Percentiles rank a stretch among this genome's conserved stretches.
Conservation (phyloP, 2,113 vertebrate genomes). For the Symphodus melops region DNA sequence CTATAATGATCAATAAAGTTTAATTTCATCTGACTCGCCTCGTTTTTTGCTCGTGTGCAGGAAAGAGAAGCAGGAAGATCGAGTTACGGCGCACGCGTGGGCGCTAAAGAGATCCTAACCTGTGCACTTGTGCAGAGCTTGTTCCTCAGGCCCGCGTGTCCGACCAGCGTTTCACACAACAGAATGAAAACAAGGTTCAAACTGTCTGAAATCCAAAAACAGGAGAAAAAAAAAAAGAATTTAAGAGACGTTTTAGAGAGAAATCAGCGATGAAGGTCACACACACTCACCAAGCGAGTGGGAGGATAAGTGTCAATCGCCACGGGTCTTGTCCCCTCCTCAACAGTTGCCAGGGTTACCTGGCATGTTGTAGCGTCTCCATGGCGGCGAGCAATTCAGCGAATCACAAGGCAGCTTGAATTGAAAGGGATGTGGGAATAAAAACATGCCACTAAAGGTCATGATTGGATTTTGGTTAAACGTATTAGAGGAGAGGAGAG, state of each 20-base stretch:
- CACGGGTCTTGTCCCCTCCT: constrained; percentile 63
- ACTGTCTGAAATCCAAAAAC: not conserved
- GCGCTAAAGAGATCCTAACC: not conserved
- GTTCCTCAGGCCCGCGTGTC: not conserved
- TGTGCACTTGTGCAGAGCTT: constrained; percentile 15
- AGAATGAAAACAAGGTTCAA: not conserved
- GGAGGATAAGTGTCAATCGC: constrained; percentile 75
- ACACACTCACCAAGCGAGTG: constrained; percentile 59
- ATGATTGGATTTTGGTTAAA: constrained; percentile 61
- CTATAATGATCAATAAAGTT: constrained; percentile 75
- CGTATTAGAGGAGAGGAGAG: not conserved
- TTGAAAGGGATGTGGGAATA: constrained; percentile 78
- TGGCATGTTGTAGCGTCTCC: constrained; percentile 87
- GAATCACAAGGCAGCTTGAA: constrained; percentile 86
- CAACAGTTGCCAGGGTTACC: constrained; percentile 79
- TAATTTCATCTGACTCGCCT: constrained; percentile 45
- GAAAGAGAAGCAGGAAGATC: not conserved
- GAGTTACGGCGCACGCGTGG: constrained; percentile 9
- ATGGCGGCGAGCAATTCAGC: constrained; percentile 76
- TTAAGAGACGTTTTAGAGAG: constrained; percentile 5
- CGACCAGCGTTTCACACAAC: not conserved
- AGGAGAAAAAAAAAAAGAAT: not conserved
- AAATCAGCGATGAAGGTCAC: constrained; percentile 70
- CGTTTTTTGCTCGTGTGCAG: not conserved
- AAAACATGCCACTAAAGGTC: constrained; percentile 48